These are phyloP conservation scores for Venturia canescens DNA, from an alignment of 1,140 invertebrate genomes.

Conservation along the genomic window DNA sequence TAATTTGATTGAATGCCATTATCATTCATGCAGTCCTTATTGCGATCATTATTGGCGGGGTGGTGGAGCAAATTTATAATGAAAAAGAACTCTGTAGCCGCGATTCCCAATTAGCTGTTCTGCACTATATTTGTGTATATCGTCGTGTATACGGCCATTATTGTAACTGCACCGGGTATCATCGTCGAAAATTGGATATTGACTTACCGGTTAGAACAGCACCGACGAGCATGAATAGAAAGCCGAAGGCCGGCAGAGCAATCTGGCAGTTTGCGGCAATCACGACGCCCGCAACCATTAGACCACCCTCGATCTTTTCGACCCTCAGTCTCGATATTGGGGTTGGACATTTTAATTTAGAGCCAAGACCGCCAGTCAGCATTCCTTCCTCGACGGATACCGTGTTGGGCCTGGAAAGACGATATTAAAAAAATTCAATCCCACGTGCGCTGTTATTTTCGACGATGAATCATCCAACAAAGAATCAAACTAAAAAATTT, in stretches of 20 bases:
- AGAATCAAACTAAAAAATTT: too few species aligned
- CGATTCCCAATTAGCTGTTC: too few species aligned
- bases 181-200: background rate
- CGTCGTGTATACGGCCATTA: background rate
- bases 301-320: conserved; percentile 85
- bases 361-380: conserved; percentile 69
- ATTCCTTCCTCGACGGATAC: conserved; percentile 73
- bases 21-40: too few species aligned
- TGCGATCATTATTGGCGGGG: too few species aligned
- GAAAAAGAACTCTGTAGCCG: too few species aligned
- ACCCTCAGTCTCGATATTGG: conserved; percentile 81
- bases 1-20: too few species aligned
- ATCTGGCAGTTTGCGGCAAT: conserved; percentile 87
- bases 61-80: too few species aligned
- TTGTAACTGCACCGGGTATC: background rate
- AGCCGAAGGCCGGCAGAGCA: conserved; percentile 85
- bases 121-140: background rate
- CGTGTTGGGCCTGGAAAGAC: conserved; percentile 75
- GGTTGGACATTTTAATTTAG: conserved; percentile 80
- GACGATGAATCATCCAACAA: background rate
- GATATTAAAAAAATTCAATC: conserved; percentile 44
- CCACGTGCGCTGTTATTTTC: background rate
- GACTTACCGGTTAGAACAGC: conserved; percentile 83
- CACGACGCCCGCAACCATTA: conserved; percentile 85
- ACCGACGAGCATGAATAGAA: conserved; percentile 84